phyloP scores from a whole-genome alignment of 2,797 vertebrate species.

The Mionectes olivaceus region DNA sequence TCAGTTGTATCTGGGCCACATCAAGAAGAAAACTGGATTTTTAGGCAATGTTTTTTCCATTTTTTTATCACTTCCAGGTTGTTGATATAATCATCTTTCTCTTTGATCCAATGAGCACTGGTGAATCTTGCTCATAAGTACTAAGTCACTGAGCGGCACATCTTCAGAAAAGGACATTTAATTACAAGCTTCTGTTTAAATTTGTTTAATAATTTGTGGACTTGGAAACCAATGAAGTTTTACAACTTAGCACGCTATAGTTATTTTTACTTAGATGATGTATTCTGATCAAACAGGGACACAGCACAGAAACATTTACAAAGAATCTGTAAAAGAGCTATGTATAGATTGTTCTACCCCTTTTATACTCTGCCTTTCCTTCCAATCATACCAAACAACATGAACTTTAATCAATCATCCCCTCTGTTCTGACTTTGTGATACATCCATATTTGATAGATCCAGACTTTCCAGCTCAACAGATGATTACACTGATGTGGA shows the following conservation, averaged over 20 bases:
- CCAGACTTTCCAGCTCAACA: background rate
- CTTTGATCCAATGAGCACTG: background rate
- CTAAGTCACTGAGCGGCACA: background rate
- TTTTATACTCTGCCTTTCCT: background rate
- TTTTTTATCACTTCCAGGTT: background rate
- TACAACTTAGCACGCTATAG: background rate
- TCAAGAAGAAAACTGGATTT: background rate
- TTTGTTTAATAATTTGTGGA: background rate
- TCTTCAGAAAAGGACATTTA: background rate
- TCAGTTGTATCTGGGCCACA: background rate
- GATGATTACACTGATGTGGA: background rate
- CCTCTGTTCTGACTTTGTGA: background rate
- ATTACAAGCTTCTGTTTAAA: slow-evolving; percentile 3
- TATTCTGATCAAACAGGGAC: background rate
- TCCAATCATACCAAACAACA: background rate
- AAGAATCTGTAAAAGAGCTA: background rate
- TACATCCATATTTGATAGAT: background rate
- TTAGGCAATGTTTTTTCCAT: background rate
- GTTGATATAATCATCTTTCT: background rate
- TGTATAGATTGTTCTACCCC: background rate
- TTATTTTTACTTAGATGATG: background rate
- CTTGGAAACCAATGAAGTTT: background rate
- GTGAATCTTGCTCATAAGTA: background rate
- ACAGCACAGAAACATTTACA: background rate
- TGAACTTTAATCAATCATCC: background rate